A percentile compares a stretch with the other conserved stretches of the same genome.
These are phyloP conservation scores for Regulus satrapa DNA, from an alignment of 2,113 vertebrate genomes.

Conservation along the genomic window DNA sequence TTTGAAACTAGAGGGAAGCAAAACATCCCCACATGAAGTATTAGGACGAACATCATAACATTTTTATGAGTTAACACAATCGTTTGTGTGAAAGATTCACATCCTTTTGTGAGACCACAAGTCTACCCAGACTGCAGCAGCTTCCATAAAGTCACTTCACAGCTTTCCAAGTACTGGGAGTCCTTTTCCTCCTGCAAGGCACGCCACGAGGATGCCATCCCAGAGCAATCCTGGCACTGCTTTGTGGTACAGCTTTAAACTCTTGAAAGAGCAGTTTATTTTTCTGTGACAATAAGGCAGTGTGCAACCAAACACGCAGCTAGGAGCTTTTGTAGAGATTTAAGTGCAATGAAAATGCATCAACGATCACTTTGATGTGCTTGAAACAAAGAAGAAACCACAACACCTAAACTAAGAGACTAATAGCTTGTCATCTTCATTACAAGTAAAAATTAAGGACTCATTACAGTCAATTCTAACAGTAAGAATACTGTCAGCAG, in stretches of 20 bases:
- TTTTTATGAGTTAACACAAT: background rate
- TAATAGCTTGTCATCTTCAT: background rate
- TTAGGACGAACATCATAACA: background rate
- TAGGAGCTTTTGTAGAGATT: background rate
- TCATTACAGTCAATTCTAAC: background rate
- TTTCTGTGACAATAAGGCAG: background rate
- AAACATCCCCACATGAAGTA: background rate
- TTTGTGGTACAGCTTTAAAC: background rate
- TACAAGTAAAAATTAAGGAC: background rate
- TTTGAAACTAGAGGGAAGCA: background rate
- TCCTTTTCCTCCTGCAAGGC: background rate
- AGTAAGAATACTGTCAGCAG: background rate
- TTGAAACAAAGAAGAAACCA: background rate
- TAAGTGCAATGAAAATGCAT: background rate
- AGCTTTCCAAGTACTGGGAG: background rate
- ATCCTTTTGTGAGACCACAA: background rate
- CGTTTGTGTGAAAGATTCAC: background rate
- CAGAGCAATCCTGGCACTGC: background rate
- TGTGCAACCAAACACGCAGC: fast-evolving
- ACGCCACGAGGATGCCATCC: background rate
- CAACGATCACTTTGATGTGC: background rate
- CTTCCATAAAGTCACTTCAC: background rate
- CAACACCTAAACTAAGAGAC: background rate
- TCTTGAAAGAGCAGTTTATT: background rate
- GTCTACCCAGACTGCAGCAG: background rate